Conservation (phyloP, 2,113 vertebrate genomes). For the Stictonetta naevosa region DNA sequence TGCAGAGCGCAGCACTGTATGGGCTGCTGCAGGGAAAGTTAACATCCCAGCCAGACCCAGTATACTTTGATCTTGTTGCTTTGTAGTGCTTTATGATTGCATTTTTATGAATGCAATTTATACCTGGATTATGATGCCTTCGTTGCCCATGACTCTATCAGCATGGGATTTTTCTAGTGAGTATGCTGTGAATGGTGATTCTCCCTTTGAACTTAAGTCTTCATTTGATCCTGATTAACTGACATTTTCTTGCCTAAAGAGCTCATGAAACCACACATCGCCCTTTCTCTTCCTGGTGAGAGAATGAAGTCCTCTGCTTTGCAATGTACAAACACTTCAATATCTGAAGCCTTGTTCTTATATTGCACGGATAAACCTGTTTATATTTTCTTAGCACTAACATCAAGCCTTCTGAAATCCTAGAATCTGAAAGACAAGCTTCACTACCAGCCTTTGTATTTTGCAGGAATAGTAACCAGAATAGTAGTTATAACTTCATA, state of each 20-base stretch:
- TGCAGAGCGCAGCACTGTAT: too few relatives aligned
- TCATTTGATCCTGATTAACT: not conserved
- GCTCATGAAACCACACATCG: not conserved
- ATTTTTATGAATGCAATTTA: not conserved
- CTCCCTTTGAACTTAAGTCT: not conserved
- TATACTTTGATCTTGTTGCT: not conserved
- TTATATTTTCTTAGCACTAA: not conserved
- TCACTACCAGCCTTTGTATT: not conserved
- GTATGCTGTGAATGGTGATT: not conserved
- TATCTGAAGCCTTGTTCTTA: not conserved
- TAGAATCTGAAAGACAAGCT: not conserved
- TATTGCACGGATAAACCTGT: not conserved
- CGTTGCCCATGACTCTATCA: not conserved
- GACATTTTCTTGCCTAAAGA: not conserved
- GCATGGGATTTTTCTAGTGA: not conserved
- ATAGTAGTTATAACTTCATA: not conserved
- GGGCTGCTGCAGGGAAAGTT: too few relatives aligned
- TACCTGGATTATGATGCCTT: not conserved
- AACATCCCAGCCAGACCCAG: too few relatives aligned
- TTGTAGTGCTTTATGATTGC: not conserved
- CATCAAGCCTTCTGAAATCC: not conserved
- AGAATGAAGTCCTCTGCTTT: not conserved
- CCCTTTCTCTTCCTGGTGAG: not conserved
- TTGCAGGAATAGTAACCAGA: not conserved
- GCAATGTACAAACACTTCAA: not conserved